A percentile compares a stretch with the other conserved stretches of the same genome.
These are phyloP conservation scores for Leptinotarsa juncta DNA, from an alignment of 2,888 invertebrate species.

Conservation along the genomic window DNA sequence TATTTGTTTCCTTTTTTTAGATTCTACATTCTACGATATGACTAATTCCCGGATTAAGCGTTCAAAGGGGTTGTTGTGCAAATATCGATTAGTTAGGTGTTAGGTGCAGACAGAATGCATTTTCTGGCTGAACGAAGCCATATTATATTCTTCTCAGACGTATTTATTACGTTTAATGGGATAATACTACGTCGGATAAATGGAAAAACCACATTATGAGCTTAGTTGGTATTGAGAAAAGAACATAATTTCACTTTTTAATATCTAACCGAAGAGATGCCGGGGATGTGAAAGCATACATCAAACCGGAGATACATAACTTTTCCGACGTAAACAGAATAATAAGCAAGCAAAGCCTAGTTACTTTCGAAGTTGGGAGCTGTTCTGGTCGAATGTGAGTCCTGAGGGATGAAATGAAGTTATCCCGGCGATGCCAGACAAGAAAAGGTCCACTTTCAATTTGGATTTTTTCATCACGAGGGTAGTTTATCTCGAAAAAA, in stretches of 20 bases:
- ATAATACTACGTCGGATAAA: slow-evolving; percentile 52
- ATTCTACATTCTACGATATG: slow-evolving; percentile 7
- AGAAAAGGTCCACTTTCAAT: too few relatives aligned
- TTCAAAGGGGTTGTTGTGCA: slow-evolving; percentile 40
- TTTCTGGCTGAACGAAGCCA: slow-evolving; percentile 44
- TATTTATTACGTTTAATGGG: slow-evolving; percentile 54
- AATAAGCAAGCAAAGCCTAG: not conserved
- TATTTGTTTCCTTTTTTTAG: not conserved
- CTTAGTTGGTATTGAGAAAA: slow-evolving; percentile 17
- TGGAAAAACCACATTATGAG: slow-evolving; percentile 50
- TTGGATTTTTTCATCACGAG: too few relatives aligned
- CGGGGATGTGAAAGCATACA: not conserved
- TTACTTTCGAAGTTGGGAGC: not conserved
- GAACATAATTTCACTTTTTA: slow-evolving; percentile 24
- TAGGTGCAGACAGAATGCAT: slow-evolving; percentile 33
- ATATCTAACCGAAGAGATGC: slow-evolving; percentile 8
- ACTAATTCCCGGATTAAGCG: slow-evolving; percentile 10
- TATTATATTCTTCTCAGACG: slow-evolving; percentile 49
- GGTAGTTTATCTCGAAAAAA: too few relatives aligned
- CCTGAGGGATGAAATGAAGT: too few relatives aligned
- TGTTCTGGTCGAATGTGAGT: not conserved
- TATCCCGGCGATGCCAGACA: too few relatives aligned
- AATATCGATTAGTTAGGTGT: slow-evolving; percentile 40
- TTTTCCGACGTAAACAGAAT: not conserved
- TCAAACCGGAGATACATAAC: not conserved